Evolutionary conservation across 2,888 invertebrate genomes (phyloP).

Genomic region (Drosophila meridionalis): DNA sequence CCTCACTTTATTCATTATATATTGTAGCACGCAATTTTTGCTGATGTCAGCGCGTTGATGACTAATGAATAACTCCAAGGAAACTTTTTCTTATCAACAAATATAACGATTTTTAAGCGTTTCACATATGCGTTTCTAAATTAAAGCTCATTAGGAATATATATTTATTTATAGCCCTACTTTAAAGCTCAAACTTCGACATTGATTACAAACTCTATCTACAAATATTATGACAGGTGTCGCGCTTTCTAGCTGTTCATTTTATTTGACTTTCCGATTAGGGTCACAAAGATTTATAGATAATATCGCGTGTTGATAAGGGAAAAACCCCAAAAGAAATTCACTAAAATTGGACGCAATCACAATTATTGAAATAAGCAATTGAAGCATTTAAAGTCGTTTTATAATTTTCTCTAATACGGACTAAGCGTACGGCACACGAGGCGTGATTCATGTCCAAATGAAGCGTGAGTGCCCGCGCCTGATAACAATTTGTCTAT

Average conservation of each 20-base stretch:
- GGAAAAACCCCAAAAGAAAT: slow-evolving; percentile 11
- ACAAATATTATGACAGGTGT: not conserved
- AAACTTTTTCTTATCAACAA: slow-evolving; percentile 17
- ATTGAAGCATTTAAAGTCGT: slow-evolving; percentile 24
- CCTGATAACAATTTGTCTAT: slow-evolving; percentile 39
- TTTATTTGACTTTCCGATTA: slow-evolving; percentile 12
- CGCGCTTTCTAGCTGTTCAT: not conserved
- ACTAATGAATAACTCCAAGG: slow-evolving; percentile 27
- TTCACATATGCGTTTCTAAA: not conserved
- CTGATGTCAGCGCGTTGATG: slow-evolving; percentile 51
- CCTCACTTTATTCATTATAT: slow-evolving; percentile 14
- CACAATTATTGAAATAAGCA: slow-evolving; percentile 46
- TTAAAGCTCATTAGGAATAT: not conserved
- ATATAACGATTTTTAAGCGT: not conserved
- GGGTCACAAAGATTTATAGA: slow-evolving; percentile 24
- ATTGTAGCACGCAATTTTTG: slow-evolving; percentile 31
- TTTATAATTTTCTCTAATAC: slow-evolving; percentile 31
- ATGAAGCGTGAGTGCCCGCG: slow-evolving; percentile 14
- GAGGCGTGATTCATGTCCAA: slow-evolving; percentile 42
- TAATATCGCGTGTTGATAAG: slow-evolving; percentile 50
- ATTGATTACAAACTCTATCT: slow-evolving; percentile 2
- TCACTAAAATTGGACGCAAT: slow-evolving; percentile 6
- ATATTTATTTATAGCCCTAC: not conserved
- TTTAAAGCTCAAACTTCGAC: not conserved
- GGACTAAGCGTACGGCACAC: slow-evolving; percentile 6